Percentiles rank a stretch among this genome's conserved stretches.
Conservation (phyloP, 2,888 invertebrate genomes). For the Heteropelma amictum region DNA sequence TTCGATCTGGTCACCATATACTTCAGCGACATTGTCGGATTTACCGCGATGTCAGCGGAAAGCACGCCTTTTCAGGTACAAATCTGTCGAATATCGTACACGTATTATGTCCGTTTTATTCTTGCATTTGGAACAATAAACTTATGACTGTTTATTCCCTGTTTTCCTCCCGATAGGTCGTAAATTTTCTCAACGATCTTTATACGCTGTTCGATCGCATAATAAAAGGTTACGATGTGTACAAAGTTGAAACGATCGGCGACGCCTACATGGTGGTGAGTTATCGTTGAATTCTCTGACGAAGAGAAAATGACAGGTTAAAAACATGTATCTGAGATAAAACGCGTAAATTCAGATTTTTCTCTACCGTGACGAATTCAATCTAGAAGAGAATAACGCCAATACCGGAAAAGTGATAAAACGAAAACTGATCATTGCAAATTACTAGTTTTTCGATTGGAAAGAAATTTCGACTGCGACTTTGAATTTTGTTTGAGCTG, state of each 20-base stretch:
- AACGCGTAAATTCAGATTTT: neutral
- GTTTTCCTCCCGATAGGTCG: constrained; percentile 82
- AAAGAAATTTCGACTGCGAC: too few relatives aligned
- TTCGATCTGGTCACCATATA: constrained; percentile 97
- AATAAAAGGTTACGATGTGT: constrained; percentile 97
- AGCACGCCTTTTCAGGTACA: constrained; percentile 92
- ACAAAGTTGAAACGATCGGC: constrained; percentile 98
- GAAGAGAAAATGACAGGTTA: neutral
- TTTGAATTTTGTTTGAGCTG: neutral
- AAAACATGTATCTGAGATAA: neutral
- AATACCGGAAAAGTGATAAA: too few relatives aligned
- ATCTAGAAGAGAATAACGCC: too few relatives aligned
- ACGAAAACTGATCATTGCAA: too few relatives aligned
- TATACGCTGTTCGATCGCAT: constrained; percentile 98
- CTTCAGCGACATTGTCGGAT: constrained; percentile 98
- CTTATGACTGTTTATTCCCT: neutral
- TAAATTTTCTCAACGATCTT: constrained; percentile 97
- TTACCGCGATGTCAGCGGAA: constrained; percentile 96
- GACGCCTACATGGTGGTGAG: constrained; percentile 88
- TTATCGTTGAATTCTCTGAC: constrained; percentile 56
- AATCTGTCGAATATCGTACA: neutral
- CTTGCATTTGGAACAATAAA: neutral
- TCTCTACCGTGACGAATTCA: too few relatives aligned
- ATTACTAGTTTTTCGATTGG: too few relatives aligned
- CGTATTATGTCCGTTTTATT: neutral